A percentile compares a stretch with the other conserved stretches of the same genome.
phyloP scores from a whole-genome alignment of 2,888 invertebrate genomes.

The Taenaris catops region DNA sequence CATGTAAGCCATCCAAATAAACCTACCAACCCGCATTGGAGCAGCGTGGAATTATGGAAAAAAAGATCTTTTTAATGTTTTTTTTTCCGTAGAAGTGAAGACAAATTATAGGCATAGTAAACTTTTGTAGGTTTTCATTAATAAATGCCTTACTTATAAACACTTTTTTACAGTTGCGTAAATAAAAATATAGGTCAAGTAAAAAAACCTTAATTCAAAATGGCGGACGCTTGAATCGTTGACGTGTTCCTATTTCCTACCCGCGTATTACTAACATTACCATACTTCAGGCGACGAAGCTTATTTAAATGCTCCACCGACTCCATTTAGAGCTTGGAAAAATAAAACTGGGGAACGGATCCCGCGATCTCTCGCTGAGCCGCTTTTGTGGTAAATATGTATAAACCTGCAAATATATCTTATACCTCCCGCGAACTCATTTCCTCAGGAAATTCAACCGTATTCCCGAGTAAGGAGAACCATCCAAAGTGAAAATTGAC shows the following conservation, averaged over 20 bases:
- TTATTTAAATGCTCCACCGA: constrained; percentile 80
- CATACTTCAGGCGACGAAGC: constrained; percentile 76
- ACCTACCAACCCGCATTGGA: too few species aligned
- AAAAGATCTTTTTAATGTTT: too few species aligned
- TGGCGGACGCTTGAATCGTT: constrained; percentile 45
- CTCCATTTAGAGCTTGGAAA: constrained; percentile 80
- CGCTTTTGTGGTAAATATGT: constrained; percentile 80
- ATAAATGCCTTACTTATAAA: too few species aligned
- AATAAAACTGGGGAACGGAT: constrained; percentile 76
- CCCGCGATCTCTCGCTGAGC: constrained; percentile 74
- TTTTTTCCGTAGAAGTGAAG: too few species aligned
- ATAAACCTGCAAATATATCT: constrained; percentile 49
- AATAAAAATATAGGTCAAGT: constrained; percentile 11
- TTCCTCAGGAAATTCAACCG: constrained; percentile 15
- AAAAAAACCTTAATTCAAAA: constrained; percentile 51
- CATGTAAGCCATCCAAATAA: too few species aligned
- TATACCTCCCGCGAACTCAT: constrained; percentile 10
- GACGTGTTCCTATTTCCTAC: constrained; percentile 56
- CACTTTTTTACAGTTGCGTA: too few species aligned
- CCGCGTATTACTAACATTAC: constrained; percentile 77
- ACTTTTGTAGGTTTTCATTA: too few species aligned
- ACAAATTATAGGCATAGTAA: too few species aligned
- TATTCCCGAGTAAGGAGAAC: constrained; percentile 10
- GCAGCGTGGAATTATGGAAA: too few species aligned
- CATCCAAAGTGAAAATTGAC: constrained; percentile 6